These are phyloP conservation scores for Nasua narica DNA, from an alignment of 2,797 vertebrate genomes.

Conservation along the genomic window DNA sequence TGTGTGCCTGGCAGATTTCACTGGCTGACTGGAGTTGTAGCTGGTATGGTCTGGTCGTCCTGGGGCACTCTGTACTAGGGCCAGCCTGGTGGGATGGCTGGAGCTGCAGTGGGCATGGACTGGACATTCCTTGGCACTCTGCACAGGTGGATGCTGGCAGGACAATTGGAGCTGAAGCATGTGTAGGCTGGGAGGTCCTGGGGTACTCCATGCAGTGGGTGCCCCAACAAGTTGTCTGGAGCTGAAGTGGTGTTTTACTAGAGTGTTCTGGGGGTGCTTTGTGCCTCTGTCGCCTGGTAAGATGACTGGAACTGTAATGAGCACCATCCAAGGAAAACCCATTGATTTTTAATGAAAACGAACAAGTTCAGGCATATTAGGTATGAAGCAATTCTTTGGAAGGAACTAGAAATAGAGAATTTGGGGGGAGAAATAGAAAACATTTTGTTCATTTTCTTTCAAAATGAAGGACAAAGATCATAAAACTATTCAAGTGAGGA, in stretches of 20 bases:
- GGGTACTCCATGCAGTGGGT: not conserved
- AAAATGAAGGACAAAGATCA: not conserved
- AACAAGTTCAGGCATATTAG: not conserved
- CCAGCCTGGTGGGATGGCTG: not conserved
- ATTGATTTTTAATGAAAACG: not conserved
- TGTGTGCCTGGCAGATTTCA: not conserved
- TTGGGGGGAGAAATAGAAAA: not conserved
- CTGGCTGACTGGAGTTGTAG: not conserved
- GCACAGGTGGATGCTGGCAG: not conserved
- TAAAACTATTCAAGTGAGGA: not conserved
- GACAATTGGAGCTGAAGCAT: not conserved
- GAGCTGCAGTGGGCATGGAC: not conserved
- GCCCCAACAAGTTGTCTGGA: not conserved
- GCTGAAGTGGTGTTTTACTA: not conserved
- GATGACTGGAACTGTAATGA: not conserved
- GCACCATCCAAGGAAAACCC: not conserved
- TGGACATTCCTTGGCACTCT: not conserved
- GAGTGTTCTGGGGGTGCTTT: not conserved
- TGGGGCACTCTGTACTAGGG: not conserved
- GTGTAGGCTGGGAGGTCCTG: not conserved
- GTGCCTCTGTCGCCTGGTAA: not conserved
- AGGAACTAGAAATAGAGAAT: not conserved
- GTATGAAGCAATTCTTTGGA: not conserved
- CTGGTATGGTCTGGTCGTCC: not conserved
- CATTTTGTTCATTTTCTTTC: not conserved